phyloP scores from a whole-genome alignment of 2,888 invertebrate species.

The Prionchulus punctatus region DNA sequence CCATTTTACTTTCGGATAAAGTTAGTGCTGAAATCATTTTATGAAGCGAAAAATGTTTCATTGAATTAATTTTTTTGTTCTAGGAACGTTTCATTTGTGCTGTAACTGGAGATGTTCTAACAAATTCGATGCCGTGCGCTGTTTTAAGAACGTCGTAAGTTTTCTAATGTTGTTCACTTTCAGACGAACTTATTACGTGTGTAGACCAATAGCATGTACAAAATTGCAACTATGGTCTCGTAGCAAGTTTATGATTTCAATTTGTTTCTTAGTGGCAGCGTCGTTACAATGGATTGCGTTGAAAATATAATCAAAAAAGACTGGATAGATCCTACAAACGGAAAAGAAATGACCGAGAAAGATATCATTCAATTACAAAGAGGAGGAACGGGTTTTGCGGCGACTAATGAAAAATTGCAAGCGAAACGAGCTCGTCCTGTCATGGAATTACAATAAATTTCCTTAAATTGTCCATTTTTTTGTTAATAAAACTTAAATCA shows the following conservation, averaged over 20 bases:
- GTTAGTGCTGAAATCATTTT: too few species aligned
- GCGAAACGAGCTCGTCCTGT: conserved; percentile 31
- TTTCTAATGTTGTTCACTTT: conserved; percentile 1
- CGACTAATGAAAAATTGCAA: conserved; percentile 63
- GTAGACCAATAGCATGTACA: neutral
- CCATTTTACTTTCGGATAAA: neutral
- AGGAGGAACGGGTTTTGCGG: conserved; percentile 88
- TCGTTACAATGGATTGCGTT: conserved; percentile 86
- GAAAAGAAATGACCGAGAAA: conserved; percentile 54
- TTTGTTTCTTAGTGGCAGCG: conserved; percentile 56
- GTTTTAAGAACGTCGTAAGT: conserved; percentile 70
- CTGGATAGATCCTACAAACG: conserved; percentile 83
- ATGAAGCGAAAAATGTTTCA: too few species aligned
- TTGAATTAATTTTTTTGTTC: conserved; percentile 10
- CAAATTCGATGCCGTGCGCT: conserved; percentile 83
- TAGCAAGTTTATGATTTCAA: neutral
- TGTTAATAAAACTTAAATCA: too few species aligned
- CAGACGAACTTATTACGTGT: neutral
- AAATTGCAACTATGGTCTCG: too few species aligned
- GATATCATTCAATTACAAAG: conserved; percentile 83
- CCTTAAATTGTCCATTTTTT: too few species aligned
- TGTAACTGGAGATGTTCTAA: conserved; percentile 82
- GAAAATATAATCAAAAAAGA: conserved; percentile 91
- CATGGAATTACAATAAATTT: conserved; percentile 9
- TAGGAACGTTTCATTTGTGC: conserved; percentile 82